phyloP scores from a whole-genome alignment of 2,797 vertebrate genomes.

The Lutjanus argentimaculatus region DNA sequence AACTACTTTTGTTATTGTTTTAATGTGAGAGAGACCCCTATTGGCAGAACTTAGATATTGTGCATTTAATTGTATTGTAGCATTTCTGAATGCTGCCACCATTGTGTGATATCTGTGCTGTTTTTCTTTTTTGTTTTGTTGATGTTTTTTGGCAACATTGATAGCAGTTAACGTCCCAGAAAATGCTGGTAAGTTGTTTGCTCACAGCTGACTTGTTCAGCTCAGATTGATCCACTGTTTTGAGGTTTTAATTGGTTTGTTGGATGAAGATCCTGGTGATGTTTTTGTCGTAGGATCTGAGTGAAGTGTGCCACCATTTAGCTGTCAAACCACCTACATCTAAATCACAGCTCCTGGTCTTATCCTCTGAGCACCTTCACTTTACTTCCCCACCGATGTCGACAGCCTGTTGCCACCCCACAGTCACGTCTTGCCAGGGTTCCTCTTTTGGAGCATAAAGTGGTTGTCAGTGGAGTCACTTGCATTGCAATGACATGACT shows the following conservation, averaged over 20 bases:
- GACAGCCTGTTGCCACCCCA: constrained; percentile 5
- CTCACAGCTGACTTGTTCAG: neutral
- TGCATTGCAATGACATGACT: neutral
- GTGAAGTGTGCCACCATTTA: neutral
- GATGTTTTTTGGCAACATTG: constrained; percentile 62
- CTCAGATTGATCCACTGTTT: constrained; percentile 11
- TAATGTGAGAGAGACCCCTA: too few species aligned
- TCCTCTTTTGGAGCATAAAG: constrained; percentile 11
- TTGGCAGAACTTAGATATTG: too few species aligned
- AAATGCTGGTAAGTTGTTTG: constrained; percentile 77
- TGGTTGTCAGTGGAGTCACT: constrained; percentile 3
- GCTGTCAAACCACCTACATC: neutral
- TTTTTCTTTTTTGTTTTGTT: constrained; percentile 44
- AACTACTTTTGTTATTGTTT: too few species aligned
- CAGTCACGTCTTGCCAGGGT: neutral
- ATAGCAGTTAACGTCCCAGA: constrained; percentile 72
- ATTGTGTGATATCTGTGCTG: constrained; percentile 64
- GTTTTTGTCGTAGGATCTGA: constrained; percentile 5
- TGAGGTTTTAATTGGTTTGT: neutral
- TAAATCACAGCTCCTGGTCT: neutral
- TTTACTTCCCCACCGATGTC: neutral
- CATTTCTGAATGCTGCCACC: constrained; percentile 41
- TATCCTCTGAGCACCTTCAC: neutral
- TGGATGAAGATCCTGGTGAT: neutral
- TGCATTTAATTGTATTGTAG: neutral